Evolutionary conservation across 2,113 vertebrate genomes (phyloP), one percentile per base, ranked within the genome.

Genomic region (Vulpes vulpes): DNA sequence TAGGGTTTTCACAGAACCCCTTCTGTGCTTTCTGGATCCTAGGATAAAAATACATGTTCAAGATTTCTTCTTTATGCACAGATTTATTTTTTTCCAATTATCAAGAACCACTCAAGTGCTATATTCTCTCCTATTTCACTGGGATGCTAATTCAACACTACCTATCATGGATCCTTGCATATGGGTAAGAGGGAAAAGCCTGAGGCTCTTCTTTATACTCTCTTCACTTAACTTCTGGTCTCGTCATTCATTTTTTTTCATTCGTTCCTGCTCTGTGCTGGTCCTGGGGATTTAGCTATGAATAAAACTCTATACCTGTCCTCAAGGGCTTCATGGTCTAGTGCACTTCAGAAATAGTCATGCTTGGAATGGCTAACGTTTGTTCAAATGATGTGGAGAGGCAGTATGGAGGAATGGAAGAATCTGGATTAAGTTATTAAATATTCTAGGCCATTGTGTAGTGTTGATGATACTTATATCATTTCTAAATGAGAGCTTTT

Each of bases 401-500:
- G 51, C 49, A 76, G 19, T 65, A 64, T 57, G 35, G 64, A 90
- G 62, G 67, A 22, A 51, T 64, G 38, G 49, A 74, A 90, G 64
- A 87, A 80, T 92, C 57, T n/a, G 83, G 32, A 78, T 92, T 93
- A 94, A 55, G 27, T 76, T 89, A 79, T 20, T 89, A 67, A 82
- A 78, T 92, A 80, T 89, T 30, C 55, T 88, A 60, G 51, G 22
- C 51, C 7, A 62, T 95, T 92, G 51, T 93, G 4, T 92, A 60
- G 22, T 93, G 76, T 19, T 82, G 30, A 57, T 82, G 49, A 51
- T 89, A 90, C 5, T 64, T 43, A 71, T 9, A 20, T 65, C 57
- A 85, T 78, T 92, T 95, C 32, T 94, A 76, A 97, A 73, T 65
- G 78, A 96, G 57, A 95, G 17, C 30, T 93, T 91, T 96, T 95